Evolutionary conservation across 2,113 vertebrate species (phyloP).

Genomic region (Psilopogon haemacephalus): DNA sequence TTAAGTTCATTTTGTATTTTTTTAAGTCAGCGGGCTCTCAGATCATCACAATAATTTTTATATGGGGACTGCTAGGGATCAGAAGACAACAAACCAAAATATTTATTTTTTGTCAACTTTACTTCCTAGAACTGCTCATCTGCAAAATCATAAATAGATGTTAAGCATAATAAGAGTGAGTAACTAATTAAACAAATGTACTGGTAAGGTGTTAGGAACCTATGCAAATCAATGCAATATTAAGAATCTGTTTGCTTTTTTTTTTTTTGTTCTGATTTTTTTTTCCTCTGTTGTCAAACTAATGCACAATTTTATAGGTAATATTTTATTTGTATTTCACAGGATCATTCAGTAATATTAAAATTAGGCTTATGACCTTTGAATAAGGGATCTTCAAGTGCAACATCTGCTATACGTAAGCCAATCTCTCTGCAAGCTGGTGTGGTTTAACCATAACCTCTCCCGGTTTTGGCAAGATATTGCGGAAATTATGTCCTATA

Average conservation of each 20-base stretch:
- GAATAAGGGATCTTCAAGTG: neutral
- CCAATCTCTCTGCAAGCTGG: neutral
- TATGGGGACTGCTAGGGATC: neutral
- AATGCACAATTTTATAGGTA: neutral
- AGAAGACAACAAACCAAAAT: neutral
- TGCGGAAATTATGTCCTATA: neutral
- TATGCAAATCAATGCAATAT: neutral
- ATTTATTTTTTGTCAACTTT: neutral
- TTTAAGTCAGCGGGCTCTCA: neutral
- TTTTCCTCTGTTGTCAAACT: neutral
- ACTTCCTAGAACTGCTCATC: neutral
- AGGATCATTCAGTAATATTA: neutral
- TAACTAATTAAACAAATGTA: constrained; percentile 19
- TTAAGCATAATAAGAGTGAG: neutral
- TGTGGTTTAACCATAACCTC: neutral
- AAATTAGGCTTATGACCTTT: neutral
- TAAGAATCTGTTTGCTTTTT: neutral
- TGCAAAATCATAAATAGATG: constrained; percentile 1
- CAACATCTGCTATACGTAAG: neutral
- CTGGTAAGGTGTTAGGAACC: neutral
- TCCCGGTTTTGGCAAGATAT: neutral
- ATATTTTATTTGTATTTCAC: neutral
- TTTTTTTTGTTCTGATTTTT: no score
- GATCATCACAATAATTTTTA: neutral
- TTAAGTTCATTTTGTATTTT: neutral